Base-by-base conservation (phyloP, 1,140 invertebrate genomes). In the Drosophila pandora region DNA sequence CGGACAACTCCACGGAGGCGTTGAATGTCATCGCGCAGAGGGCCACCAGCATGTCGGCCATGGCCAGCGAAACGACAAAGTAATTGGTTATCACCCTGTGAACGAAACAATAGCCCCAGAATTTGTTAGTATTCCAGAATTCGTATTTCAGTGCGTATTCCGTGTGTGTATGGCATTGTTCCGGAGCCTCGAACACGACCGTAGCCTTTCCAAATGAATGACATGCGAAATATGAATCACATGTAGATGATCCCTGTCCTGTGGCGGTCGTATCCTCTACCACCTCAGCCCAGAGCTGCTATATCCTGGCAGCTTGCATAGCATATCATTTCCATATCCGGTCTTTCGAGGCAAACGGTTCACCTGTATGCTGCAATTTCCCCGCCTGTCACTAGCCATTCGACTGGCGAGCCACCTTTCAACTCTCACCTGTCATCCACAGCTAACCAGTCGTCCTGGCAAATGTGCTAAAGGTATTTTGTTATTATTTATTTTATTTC, bases 11-110 rank as follows among this genome's bases (percentile, higher is more conserved):
- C 6, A 97, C 94, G 80, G 95, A 96, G 21, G 97, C 97, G 92
- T 98, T 99, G 92, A 99, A 99, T n/a, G 96, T 97, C 98, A 97
- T 98, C 28, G 96, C 97, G 83, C 97, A 96, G 21, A 98, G 92
- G 3, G 97, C 97, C 7, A 99, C 98, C 21, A 98, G 92, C 91
- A 98, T 95, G 91, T 99, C 98, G 4, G 98, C 97, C 76, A 97
- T 95, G 0, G 98, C 97, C 21, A 99, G 92, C 32, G 97, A 98
- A 25, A 98, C 97, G 54, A 99, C 97, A 92, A 98, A 99, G 88
- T 97, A 97, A 92, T 99, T 99, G 34, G 97, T 99, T 69, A 97
- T 96, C 55, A 97, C 95, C 2, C 97, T 93, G 48, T 41, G 59
- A 76, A 76, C 53, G 59, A 79, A 43, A 76, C 57, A 68, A 53